Base-by-base conservation (phyloP, 2,113 vertebrate genomes). In the Merops nubicus region DNA sequence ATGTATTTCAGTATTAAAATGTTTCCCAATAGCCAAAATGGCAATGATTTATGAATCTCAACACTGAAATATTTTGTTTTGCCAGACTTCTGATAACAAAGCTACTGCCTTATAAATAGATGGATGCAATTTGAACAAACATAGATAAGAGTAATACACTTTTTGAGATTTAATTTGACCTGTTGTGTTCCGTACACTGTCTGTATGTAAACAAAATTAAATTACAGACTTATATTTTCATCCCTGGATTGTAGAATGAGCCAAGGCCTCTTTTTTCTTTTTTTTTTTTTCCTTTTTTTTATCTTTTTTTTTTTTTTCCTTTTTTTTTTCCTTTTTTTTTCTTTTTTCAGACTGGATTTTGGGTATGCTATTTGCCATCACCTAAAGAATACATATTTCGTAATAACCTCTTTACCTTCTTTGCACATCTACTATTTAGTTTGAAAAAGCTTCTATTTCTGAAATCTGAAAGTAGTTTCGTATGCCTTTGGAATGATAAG, bases 51-150 rank as follows among this genome's bases (percentile, higher is more conserved):
- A 50, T 78, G 28, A 21, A 88, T 42, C 28, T 74, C 7, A 43
- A 16, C 8, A n/a, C 26, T 42, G 11, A 57, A 21, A 43, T 88
- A 56, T 38, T 94, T 79, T 85, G 51, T 57, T 93, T 94, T 72
- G 26, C 36, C 57, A 81, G 62, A 70, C 34, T 81, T 94, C 36
- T 38, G 15, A 89, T 67, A 95, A 53, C 60, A 89, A 80, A 96
- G 42, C 48, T 29, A 53, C 51, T 90, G 22, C 77, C 74, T 67
- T 81, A n/a, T 74, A 93, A 96, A 93, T 60, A 93, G 73, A 89
- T 70, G 74, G 73, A 69, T 9, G 26, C 57, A 68, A 56, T 45
- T 91, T 77, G 65, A 92, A 65, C 82, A 89, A 96, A 70, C 26
- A 56, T 12, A 78, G 87, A 65, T 81, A 70, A 91, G 90, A 59